Evolutionary conservation across 2,113 vertebrate species (phyloP).

Genomic region (Takifugu bimaculatus): DNA sequence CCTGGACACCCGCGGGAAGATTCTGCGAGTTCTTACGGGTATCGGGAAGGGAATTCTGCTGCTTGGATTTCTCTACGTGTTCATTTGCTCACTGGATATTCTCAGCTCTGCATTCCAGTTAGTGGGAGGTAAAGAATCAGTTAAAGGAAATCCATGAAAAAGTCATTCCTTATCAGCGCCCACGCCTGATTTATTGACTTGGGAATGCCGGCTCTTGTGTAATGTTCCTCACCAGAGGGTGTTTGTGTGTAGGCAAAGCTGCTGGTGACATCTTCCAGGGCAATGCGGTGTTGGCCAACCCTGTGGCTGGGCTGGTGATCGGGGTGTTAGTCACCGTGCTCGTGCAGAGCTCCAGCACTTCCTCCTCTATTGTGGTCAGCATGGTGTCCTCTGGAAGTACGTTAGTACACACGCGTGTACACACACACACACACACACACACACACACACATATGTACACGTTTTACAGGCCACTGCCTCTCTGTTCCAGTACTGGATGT

Average conservation of each 20-base stretch:
- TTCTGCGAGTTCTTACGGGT: slow-evolving; percentile 73
- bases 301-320: slow-evolving; percentile 89
- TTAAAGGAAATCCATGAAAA: not conserved
- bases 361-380: slow-evolving; percentile 94
- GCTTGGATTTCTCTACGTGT: slow-evolving; percentile 88
- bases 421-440: not conserved
- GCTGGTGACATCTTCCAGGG: slow-evolving; percentile 95
- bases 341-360: slow-evolving; percentile 96
- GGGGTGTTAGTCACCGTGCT: slow-evolving; percentile 93
- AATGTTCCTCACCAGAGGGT: slow-evolving; percentile 18
- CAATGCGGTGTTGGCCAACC: slow-evolving; percentile 86
- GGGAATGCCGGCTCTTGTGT: slow-evolving; percentile 6
- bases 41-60: slow-evolving; percentile 77
- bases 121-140: slow-evolving; percentile 84
- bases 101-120: slow-evolving; percentile 96
- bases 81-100: slow-evolving; percentile 92
- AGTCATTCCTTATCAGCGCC: not conserved
- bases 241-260: slow-evolving; percentile 79
- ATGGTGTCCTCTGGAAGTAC: slow-evolving; percentile 95
- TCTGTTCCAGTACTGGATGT: slow-evolving; percentile 81
- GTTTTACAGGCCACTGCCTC: not conserved
- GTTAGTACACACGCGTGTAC: slow-evolving; percentile 44
- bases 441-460: not conserved
- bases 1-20: slow-evolving; percentile 81
- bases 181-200: not conserved